These are phyloP conservation scores for Phenganax stokvisi DNA, from an alignment of 92 coral and sea anemone genomes.

Conservation along the genomic window DNA sequence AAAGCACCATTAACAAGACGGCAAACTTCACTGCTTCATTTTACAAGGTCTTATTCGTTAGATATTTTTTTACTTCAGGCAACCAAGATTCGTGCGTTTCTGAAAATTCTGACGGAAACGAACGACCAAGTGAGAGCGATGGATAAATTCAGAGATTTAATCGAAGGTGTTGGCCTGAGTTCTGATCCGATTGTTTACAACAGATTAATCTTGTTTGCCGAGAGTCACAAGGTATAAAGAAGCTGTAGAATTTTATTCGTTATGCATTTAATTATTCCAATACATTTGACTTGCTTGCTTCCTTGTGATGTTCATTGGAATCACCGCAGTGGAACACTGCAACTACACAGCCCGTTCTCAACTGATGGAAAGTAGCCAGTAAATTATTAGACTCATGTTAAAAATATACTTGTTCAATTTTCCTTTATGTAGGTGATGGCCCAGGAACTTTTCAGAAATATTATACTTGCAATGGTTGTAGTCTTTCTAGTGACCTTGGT, in stretches of 20 bases:
- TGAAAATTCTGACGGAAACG: constrained; percentile 32
- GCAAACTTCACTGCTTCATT: not conserved
- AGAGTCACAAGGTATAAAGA: constrained; percentile 27
- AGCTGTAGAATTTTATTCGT: not conserved
- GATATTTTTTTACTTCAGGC: constrained; percentile 48
- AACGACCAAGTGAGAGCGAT: constrained; percentile 73
- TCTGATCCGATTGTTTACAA: constrained; percentile 25
- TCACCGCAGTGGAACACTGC: no score
- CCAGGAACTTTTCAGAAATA: constrained; percentile 79
- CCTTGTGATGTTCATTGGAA: no score
- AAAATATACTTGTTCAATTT: no score
- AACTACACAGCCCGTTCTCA: no score
- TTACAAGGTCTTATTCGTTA: not conserved
- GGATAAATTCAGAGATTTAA: constrained; percentile 61
- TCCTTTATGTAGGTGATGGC: constrained; percentile 57
- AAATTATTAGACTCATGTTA: no score
- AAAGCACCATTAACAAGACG: not conserved
- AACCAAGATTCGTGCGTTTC: constrained; percentile 61
- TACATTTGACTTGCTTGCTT: no score
- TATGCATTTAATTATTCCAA: no score
- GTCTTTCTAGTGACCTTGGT: constrained; percentile 72
- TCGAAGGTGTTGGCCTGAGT: constrained; percentile 42
- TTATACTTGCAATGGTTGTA: constrained; percentile 70
- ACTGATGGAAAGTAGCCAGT: no score
- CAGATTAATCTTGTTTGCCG: constrained; percentile 27